Percentiles rank a stretch among this genome's conserved stretches.
Conservation (phyloP, 1,140 invertebrate genomes). For the Drosophila rhopaloa region DNA sequence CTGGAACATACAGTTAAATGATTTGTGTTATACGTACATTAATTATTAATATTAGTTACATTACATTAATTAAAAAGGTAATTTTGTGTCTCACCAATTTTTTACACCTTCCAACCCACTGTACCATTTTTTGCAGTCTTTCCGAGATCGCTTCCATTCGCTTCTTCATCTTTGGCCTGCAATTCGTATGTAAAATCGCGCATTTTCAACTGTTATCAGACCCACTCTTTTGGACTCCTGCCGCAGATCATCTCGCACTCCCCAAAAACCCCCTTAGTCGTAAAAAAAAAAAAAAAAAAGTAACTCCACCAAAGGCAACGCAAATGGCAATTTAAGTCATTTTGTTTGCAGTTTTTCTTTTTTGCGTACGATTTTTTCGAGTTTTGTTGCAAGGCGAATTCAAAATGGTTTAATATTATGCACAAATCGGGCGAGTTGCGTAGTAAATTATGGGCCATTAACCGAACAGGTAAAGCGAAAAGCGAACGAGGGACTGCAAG, state of each 20-base stretch:
- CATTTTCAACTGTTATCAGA: constrained; percentile 60
- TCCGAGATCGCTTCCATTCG: constrained; percentile 31
- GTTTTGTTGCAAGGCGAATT: constrained; percentile 40
- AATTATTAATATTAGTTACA: too few relatives aligned
- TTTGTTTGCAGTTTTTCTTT: constrained; percentile 50
- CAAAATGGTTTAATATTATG: constrained; percentile 69
- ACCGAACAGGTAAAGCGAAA: constrained; percentile 33
- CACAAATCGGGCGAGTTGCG: constrained; percentile 59
- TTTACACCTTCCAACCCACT: constrained; percentile 13
- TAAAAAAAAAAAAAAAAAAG: background rate
- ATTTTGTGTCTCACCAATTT: background rate
- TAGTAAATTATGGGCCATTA: constrained; percentile 64
- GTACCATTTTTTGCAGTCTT: constrained; percentile 4
- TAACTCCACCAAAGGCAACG: constrained; percentile 32
- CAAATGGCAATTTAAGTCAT: constrained; percentile 69
- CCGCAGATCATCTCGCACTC: constrained; percentile 50
- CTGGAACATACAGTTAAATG: too few relatives aligned
- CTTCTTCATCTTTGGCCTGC: constrained; percentile 34
- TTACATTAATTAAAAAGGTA: too few relatives aligned
- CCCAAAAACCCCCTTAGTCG: constrained; percentile 1
- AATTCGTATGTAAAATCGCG: constrained; percentile 58
- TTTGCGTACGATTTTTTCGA: constrained; percentile 26
- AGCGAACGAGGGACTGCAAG: constrained; percentile 1
- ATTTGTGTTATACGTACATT: too few relatives aligned
- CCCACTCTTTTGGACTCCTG: constrained; percentile 15